phyloP scores from a whole-genome alignment of 1,140 invertebrate genomes.

The Ganaspis sp. region DNA sequence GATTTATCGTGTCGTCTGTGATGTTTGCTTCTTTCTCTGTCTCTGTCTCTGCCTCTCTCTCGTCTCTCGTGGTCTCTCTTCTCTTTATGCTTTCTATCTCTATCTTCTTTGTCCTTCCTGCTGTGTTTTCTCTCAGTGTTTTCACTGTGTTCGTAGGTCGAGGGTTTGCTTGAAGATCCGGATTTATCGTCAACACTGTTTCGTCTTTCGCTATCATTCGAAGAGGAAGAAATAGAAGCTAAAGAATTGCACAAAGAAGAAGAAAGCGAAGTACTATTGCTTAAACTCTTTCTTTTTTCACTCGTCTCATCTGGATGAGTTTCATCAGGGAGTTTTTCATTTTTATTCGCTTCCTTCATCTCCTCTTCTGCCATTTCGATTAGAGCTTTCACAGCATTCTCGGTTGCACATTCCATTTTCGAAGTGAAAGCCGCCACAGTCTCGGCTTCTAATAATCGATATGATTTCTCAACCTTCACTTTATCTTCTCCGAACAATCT shows the following conservation, averaged over 20 bases:
- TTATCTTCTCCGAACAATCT: conserved; percentile 60
- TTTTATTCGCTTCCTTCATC: conserved; percentile 65
- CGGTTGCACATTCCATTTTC: conserved; percentile 71
- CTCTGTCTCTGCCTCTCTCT: conserved; percentile 31
- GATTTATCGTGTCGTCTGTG: conserved; percentile 35
- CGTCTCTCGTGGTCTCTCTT: conserved; percentile 38
- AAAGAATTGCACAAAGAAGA: conserved; percentile 1
- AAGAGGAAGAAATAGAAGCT: conserved; percentile 39
- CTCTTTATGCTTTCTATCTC: conserved; percentile 47
- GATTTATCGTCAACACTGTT: conserved; percentile 51
- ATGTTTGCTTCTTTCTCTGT: conserved; percentile 46
- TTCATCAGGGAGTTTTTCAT: conserved; percentile 36
- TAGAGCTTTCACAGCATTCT: conserved; percentile 72
- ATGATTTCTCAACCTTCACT: conserved; percentile 60
- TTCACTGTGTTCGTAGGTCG: background rate
- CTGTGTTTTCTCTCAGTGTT: conserved; percentile 30
- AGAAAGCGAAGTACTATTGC: background rate
- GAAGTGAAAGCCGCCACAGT: conserved; percentile 67
- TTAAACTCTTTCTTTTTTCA: conserved; percentile 19
- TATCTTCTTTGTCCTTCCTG: conserved; percentile 45
- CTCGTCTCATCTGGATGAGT: background rate
- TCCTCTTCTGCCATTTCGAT: conserved; percentile 75
- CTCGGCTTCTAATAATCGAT: conserved; percentile 62
- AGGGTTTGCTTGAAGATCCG: conserved; percentile 19
- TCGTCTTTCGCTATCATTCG: conserved; percentile 48